Evolutionary conservation across 2,113 vertebrate species (phyloP), one percentile per base, ranked within the genome.

Genomic region (Gallinago paraguaiae): DNA sequence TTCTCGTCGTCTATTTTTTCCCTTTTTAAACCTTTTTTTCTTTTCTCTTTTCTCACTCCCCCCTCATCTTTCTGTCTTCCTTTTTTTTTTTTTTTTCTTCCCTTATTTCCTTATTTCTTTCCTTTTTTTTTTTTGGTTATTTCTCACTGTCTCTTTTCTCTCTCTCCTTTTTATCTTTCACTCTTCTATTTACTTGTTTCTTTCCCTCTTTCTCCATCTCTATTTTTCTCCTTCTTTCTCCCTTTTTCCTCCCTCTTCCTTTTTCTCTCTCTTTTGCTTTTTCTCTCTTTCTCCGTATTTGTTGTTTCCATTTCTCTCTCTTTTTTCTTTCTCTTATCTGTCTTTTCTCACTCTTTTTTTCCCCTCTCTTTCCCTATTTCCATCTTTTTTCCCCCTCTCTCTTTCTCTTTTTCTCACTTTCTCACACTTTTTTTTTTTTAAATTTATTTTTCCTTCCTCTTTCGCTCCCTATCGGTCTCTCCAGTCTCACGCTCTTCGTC

Each of bases 131-230:
- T 7, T 27, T 23, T 39, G 9, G 3, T 9, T 7, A 4, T 4
- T 9, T 33, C 17, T 7, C 2, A 23, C 5, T 8, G 2, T 24
- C 1, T 33, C 2, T 10, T 4, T 13, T 11, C 4, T 37, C 3
- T n/a, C 8, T 57, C 11, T 31, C 13, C 17, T 59, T 14, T 37
- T 35, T 13, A 5, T 15, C 6, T 33, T 13, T 17, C 17, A 7
- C 31, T 41, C 43, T 16, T 53, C 10, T 39, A 37, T 71, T 27
- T 31, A 11, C 19, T 9, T n/a, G 11, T 76, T 23, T 27, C 18
- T 50, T 8, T 31, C 6, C 22, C 5, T 13, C 6, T 31, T 7
- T 41, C 8, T 31, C 4, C 24, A 4, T 17, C 3, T 57, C 25
- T 41, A 8, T 13, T 9, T 17, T 10, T 67, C 4, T 2, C 4